Conservation (phyloP, 2,113 vertebrate species). For the Cebus imitator region DNA sequence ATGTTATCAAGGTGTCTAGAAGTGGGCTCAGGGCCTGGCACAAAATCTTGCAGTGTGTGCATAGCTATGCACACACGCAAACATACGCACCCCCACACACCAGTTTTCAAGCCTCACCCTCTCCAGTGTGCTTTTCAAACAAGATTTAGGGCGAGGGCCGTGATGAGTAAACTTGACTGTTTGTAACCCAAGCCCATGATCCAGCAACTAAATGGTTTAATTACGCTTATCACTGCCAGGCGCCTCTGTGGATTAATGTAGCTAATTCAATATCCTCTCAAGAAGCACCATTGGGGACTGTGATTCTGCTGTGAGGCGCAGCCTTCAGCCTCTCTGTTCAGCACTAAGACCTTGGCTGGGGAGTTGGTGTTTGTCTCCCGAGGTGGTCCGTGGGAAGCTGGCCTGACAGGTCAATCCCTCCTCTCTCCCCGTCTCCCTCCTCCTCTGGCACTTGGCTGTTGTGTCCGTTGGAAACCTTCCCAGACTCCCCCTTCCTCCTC, state of each 20-base stretch:
- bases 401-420: not conserved
- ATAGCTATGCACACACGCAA: fast-evolving
- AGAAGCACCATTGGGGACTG: slow-evolving; percentile 66
- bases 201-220: slow-evolving; percentile 81
- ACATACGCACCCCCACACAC: not conserved
- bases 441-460: not conserved
- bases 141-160: not conserved
- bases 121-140: not conserved
- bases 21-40: not conserved
- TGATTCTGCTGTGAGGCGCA: slow-evolving; percentile 48
- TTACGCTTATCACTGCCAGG: slow-evolving; percentile 81
- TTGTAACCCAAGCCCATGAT: slow-evolving; percentile 52
- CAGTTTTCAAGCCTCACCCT: not conserved
- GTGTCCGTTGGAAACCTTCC: not conserved
- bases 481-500: not conserved
- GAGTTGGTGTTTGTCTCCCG: not conserved
- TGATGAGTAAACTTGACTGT: slow-evolving; percentile 29
- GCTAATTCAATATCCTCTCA: slow-evolving; percentile 77
- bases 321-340: not conserved
- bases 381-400: not conserved
- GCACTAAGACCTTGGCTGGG: not conserved
- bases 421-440: not conserved
- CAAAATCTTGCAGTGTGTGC: not conserved
- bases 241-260: slow-evolving; percentile 74
- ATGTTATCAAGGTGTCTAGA: not conserved